Conservation (phyloP, 2,888 invertebrate species). For the Amphipoea lucens region DNA sequence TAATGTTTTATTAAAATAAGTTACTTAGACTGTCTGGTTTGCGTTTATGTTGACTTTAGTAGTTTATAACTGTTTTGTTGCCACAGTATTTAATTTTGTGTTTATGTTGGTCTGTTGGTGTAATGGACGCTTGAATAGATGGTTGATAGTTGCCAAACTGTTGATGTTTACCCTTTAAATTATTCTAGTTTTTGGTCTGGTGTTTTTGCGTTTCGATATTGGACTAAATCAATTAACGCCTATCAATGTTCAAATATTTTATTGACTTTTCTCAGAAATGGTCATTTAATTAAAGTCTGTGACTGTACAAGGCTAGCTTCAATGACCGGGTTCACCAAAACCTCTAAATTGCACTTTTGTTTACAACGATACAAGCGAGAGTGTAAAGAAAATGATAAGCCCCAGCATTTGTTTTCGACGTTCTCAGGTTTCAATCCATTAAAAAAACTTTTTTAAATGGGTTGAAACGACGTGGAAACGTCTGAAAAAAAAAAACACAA, state of each 20-base stretch:
- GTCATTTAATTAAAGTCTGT: background rate
- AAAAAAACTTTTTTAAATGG: too few species aligned
- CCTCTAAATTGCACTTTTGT: too few species aligned
- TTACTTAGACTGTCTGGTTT: constrained; percentile 58
- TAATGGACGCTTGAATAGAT: background rate
- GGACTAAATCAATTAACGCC: background rate
- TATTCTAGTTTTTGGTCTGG: constrained; percentile 3
- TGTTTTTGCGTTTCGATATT: background rate
- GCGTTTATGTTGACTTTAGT: constrained; percentile 41
- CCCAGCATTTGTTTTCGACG: too few species aligned
- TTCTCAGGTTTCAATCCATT: too few species aligned
- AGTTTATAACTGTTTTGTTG: constrained; percentile 38
- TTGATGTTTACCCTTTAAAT: background rate
- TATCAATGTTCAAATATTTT: background rate
- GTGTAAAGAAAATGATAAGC: too few species aligned
- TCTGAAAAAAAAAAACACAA: too few species aligned
- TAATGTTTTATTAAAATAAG: constrained; percentile 65
- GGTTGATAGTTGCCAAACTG: background rate
- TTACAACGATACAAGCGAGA: too few species aligned
- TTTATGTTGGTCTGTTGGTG: constrained; percentile 13
- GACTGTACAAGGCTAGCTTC: too few species aligned
- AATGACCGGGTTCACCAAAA: too few species aligned
- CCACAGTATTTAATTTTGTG: constrained; percentile 17
- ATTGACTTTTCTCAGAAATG: background rate
- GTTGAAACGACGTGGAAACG: too few species aligned